Base-by-base conservation (phyloP, 2,888 invertebrate species). In the Oscheius sp. region DNA sequence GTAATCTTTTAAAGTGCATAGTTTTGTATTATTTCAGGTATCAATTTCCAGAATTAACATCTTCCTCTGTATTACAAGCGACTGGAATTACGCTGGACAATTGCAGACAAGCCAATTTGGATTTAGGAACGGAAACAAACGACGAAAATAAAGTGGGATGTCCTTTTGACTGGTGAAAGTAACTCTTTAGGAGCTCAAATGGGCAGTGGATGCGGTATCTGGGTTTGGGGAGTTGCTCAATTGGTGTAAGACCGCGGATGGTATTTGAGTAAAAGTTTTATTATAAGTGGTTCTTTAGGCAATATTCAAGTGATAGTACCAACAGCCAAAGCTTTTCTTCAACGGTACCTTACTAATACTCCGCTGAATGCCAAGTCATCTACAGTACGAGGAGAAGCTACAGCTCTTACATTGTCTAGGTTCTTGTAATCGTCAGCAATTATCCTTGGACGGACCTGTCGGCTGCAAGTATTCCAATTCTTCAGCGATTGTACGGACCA, bases 401-500 rank as follows among this genome's bases (percentile, higher is more conserved):
- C 6, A 12, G 18, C 9, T 35, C 9, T 35, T 9, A 23, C 21
- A 21, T 0, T 3, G 41, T 29, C 23, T 52, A 66, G 68, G 68
- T 25, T 1, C 49, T 66, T 21, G 45, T 66, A n/a, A 3, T 66
- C 5, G 46, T 45, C 18, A 66, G 25, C 27, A 52, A 66, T 29
- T 49, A 66, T 25, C 68, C 68, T n/a, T 66, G 68, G 68, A 64
- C 18, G 18, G 21, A 13, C 9, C 25, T 25, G 2, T 49, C 21
- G 1, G 27, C 66, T 3, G 29, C 45, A 1, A 41, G 18, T 18
- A 52, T 66, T 27, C 18, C 49, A 6, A 49, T 66, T 27, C 53
- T 66, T 29, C 68, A 66, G 29, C 49, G 68, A 52, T 49, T 66
- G 7, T 66, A 66, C 29, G n/a, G 25, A 1, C 68, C 68, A 2